These are phyloP conservation scores for Anomalospiza imberbis DNA, from an alignment of 2,797 vertebrate species.

Conservation along the genomic window DNA sequence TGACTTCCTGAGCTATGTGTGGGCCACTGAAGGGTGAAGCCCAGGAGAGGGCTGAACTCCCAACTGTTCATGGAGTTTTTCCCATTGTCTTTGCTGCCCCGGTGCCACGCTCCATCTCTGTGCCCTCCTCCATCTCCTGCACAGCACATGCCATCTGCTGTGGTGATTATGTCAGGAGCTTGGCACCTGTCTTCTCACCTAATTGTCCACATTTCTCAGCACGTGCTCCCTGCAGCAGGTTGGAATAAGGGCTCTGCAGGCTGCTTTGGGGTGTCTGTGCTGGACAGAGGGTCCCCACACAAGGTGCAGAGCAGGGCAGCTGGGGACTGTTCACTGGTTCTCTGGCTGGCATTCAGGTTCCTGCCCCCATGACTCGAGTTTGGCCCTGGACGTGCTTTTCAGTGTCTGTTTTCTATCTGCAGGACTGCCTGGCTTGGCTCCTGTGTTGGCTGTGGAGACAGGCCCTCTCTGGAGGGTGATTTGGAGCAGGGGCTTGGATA, in stretches of 20 bases:
- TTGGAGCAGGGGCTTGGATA: neutral
- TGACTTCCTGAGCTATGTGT: neutral
- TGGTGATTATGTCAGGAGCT: constrained; percentile 74
- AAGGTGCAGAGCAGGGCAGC: rapidly evolving
- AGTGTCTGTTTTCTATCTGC: neutral
- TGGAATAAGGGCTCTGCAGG: neutral
- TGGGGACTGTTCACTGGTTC: neutral
- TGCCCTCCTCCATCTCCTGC: neutral
- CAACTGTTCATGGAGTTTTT: neutral
- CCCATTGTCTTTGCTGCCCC: neutral
- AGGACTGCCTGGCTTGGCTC: neutral
- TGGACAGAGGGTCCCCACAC: neutral
- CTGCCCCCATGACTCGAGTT: neutral
- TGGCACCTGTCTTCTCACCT: constrained; percentile 80
- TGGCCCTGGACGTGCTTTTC: neutral
- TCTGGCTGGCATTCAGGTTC: neutral
- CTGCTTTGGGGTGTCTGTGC: neutral
- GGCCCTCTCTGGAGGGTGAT: neutral
- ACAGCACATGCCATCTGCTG: constrained; percentile 78
- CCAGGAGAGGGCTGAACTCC: neutral
- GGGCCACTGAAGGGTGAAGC: neutral
- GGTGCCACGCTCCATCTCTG: neutral
- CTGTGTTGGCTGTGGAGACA: neutral
- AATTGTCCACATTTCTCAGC: constrained; percentile 71
- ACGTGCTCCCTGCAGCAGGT: neutral